Evolutionary conservation across 2,888 invertebrate species (phyloP).

Genomic region (Dryomyza anilis): DNA sequence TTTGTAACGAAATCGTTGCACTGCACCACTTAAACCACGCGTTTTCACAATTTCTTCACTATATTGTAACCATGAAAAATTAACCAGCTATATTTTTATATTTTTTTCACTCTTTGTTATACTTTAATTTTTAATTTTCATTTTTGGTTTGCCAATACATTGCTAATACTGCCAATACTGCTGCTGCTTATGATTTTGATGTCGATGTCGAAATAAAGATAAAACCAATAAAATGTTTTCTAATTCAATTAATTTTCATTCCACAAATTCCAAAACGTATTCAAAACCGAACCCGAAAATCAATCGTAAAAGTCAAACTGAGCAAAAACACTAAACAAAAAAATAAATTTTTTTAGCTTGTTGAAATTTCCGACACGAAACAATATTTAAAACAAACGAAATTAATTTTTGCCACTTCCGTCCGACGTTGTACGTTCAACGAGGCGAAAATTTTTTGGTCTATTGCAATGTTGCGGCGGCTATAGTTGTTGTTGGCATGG

Average conservation of each 20-base stretch:
- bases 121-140: no score
- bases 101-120: no score
- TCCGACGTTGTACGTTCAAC: conserved; percentile 31
- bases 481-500: neutral
- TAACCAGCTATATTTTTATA: no score
- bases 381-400: conserved; percentile 35
- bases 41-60: no score
- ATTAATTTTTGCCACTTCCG: conserved; percentile 34
- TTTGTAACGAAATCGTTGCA: no score
- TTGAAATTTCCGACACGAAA: conserved; percentile 31
- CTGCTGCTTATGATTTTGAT: no score
- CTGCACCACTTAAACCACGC: no score
- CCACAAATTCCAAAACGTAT: neutral
- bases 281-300: neutral
- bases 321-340: neutral
- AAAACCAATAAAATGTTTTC: no score
- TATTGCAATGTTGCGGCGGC: neutral
- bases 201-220: no score
- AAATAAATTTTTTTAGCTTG: conserved; percentile 23
- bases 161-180: no score
- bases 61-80: no score
- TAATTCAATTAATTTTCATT: neutral
- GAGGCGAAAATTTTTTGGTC: conserved; percentile 31
- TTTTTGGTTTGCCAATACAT: no score
- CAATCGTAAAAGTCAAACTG: neutral